Conservation (phyloP, 2,888 invertebrate species). For the Cynaeus angustus region DNA sequence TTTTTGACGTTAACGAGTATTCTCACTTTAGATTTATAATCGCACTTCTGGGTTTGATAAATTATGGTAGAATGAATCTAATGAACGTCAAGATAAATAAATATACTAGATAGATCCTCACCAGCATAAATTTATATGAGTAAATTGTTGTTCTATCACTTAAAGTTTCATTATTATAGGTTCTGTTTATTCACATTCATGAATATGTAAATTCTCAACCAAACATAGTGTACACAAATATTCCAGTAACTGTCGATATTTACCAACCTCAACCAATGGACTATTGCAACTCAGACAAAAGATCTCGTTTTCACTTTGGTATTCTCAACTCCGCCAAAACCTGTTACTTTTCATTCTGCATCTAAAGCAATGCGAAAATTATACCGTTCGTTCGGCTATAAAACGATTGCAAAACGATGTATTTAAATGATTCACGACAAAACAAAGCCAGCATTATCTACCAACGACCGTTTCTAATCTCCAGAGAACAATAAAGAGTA, state of each 20-base stretch:
- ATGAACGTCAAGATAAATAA: no score
- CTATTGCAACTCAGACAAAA: not conserved
- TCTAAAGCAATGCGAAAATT: constrained; percentile 19
- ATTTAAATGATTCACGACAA: constrained; percentile 27
- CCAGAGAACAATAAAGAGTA: constrained; percentile 31
- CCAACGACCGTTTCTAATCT: constrained; percentile 20
- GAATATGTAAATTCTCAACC: no score
- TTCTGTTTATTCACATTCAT: no score
- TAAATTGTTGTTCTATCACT: not conserved
- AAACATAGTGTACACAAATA: no score
- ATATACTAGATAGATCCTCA: no score
- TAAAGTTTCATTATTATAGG: not conserved
- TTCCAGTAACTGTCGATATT: no score
- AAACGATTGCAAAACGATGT: constrained; percentile 9
- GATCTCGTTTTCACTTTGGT: not conserved
- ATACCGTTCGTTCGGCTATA: constrained; percentile 8
- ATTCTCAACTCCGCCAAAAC: not conserved
- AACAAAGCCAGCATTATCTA: constrained; percentile 25
- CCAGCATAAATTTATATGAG: no score
- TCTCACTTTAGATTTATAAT: no score
- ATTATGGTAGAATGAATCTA: no score
- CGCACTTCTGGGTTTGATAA: no score
- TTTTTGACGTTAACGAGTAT: no score
- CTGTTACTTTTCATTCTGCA: constrained; percentile 1
- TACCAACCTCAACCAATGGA: not conserved